Percentiles rank a stretch among this genome's conserved stretches.
Conservation (phyloP, 2,888 invertebrate genomes). For the Mythimna impura region DNA sequence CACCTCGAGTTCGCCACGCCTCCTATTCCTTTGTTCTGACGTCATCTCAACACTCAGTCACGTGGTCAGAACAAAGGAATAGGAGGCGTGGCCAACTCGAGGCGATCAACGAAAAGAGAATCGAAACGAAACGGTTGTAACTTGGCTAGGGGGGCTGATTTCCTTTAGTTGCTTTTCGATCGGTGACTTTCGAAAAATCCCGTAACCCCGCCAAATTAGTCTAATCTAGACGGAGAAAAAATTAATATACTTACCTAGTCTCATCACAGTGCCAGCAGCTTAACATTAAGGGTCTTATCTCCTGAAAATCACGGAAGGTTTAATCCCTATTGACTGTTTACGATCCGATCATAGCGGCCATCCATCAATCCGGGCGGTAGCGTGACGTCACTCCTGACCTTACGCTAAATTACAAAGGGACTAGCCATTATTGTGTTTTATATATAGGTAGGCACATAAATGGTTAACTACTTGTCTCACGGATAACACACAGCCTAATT, state of each 20-base stretch:
- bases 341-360: constrained; percentile 56
- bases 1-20: no score
- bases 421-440: constrained; percentile 26
- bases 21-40: no score
- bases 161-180: no score
- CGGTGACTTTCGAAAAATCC: no score
- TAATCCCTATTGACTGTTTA: constrained; percentile 53
- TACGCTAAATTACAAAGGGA: constrained; percentile 67
- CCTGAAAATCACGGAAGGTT: constrained; percentile 39
- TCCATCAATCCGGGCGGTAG: constrained; percentile 65
- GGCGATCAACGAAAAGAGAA: no score
- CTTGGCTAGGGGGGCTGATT: no score
- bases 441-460: no score
- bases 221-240: neutral
- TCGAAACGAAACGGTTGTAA: no score
- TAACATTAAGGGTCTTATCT: constrained; percentile 33
- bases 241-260: neutral
- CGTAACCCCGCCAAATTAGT: neutral
- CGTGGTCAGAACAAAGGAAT: no score
- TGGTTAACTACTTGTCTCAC: neutral
- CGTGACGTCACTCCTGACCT: constrained; percentile 54
- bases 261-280: constrained; percentile 5
- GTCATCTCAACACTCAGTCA: no score
- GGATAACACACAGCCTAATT: neutral
- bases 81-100: no score